Evolutionary conservation across 2,888 invertebrate genomes (phyloP), one percentile per base, ranked within the genome.

Genomic region (Cephonodes hylas): DNA sequence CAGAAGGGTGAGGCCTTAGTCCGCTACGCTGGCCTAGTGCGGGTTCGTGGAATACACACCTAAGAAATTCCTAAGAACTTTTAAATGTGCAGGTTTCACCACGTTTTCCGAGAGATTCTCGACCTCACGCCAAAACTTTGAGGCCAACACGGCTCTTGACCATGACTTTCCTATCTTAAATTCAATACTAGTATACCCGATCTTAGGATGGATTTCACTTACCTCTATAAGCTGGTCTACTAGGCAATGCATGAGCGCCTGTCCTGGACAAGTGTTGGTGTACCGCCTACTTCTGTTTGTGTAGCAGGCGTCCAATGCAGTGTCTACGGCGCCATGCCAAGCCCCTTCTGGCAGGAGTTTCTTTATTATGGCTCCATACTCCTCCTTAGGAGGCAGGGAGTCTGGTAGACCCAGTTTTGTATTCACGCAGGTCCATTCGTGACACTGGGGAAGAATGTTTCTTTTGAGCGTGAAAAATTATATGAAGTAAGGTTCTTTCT

Each of bases 161-260:
- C n/a, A n/a, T n/a, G n/a, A n/a, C n/a, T n/a, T n/a, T n/a, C n/a
- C n/a, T n/a, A n/a, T n/a, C n/a, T n/a, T n/a, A n/a, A n/a, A n/a
- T n/a, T n/a, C n/a, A n/a, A n/a, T n/a, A n/a, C n/a, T n/a, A n/a
- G n/a, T n/a, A 60, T 58, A 44, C 10, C 15, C 53, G 8, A 25
- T 15, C 25, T 58, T 20, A 6, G 44, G 25, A 45, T 34, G 23
- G 20, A n/a, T 7, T 44, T 18, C n/a, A 71, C 79, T 77, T 66
- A 89, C 91, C 69, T 78, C 70, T 57, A 87, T 81, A 66, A 91
- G 66, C 59, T 89, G 82, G 68, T 91, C 88, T 1, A 90, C 75
- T n/a, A 85, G 70, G 56, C 91, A 91, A 53, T 90, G 89, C 75
- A 88, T 27, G 57, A 91, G 56, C 1, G 85, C 87, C 38, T 91